Evolutionary conservation across 2,888 invertebrate species (phyloP), one percentile per base, ranked within the genome.

Genomic region (Drosophila borborema): DNA sequence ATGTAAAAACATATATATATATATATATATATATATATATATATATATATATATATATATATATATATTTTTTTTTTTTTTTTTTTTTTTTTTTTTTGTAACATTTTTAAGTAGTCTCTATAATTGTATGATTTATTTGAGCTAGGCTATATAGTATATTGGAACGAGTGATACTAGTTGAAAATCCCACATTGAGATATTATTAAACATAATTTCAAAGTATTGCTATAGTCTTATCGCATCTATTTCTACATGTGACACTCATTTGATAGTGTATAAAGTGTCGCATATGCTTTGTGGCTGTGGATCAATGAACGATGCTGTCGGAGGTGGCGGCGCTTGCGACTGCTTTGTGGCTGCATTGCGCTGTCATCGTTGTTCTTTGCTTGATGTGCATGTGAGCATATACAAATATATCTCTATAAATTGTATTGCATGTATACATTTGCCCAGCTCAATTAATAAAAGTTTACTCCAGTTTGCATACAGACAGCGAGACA

Each of bases 391-490:
- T 55, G 38, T 12, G 41, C 20, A 45, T 46, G 10, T 45, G 12
- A 9, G 41, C 16, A n/a, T 40, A 45, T 28, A 18, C 54, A 20
- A 14, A 14, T 59, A 36, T 36, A 38, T 38, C 9, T 38, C 5
- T 40, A 18, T 49, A 40, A 51, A 34, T 64, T 40, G 38, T 38
- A 18, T 36, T 43, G 36, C 56, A 16, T 64, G 59, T 56, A 55
- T 45, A 49, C 62, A 51, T 53, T 70, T 40, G 68, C 62, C 53
- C 54, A 58, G 80, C 62, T 74, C 73, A 85, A 85, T 83, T 83
- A 85, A 85, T 85, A 80, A 85, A 72, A 85, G 71, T 84, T 85
- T 84, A 85, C 82, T 82, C 74, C 80, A 80, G 80, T 82, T 82
- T 79, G 74, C 79, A 79, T 69, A 65, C 67, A 64, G 31, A 43